Evolutionary conservation across 2,888 invertebrate species (phyloP).

Genomic region (Tridacna crocea): DNA sequence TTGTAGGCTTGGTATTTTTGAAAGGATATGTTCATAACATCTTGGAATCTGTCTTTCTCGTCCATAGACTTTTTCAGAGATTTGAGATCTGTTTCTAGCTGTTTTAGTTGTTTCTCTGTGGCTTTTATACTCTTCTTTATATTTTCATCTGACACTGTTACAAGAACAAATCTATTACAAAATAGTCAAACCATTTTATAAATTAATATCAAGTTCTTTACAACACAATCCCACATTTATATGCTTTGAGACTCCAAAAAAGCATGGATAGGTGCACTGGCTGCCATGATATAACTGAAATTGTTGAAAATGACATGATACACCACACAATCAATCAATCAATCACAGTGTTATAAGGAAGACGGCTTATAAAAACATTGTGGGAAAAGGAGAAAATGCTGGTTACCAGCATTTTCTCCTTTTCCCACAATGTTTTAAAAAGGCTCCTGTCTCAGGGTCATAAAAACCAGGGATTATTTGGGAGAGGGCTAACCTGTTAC

Average conservation of each 20-base stretch:
- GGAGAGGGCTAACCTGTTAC: too few species aligned
- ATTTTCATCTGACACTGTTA: slow-evolving; percentile 84
- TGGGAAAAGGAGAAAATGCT: not conserved
- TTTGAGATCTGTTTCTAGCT: slow-evolving; percentile 95
- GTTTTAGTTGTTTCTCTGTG: slow-evolving; percentile 94
- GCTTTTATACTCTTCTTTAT: slow-evolving; percentile 86
- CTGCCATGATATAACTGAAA: not conserved
- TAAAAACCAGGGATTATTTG: too few species aligned
- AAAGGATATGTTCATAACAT: slow-evolving; percentile 94
- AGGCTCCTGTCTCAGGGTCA: too few species aligned
- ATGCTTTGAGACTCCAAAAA: too few species aligned
- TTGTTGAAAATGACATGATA: not conserved
- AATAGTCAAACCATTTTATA: not conserved
- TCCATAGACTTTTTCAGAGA: slow-evolving; percentile 90
- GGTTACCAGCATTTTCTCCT: not conserved
- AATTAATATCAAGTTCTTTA: not conserved
- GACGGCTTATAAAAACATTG: not conserved
- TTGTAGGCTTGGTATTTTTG: not conserved
- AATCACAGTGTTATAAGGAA: too few species aligned
- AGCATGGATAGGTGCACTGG: too few species aligned
- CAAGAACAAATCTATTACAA: not conserved
- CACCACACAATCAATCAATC: too few species aligned
- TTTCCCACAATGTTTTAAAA: not conserved
- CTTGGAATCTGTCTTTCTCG: slow-evolving; percentile 92
- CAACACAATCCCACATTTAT: too few species aligned